Evolutionary conservation across 92 coral and sea anemone species (phyloP).

Genomic region (Anthopleura xanthogrammica): DNA sequence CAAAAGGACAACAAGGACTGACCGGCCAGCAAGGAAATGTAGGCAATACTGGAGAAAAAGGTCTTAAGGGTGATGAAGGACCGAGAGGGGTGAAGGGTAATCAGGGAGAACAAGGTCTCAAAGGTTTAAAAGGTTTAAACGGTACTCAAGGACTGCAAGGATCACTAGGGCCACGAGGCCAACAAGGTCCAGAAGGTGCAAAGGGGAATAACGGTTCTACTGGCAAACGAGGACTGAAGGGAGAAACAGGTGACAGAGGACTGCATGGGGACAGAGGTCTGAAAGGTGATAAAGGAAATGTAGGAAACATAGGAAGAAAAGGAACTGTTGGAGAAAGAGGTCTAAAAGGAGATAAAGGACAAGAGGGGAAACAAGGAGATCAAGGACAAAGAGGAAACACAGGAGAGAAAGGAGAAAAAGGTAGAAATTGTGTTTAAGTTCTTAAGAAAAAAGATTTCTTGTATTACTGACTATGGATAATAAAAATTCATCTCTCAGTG

Average conservation of each 20-base stretch:
- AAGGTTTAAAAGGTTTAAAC: not conserved
- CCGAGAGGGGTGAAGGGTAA: not conserved
- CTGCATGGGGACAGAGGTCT: not conserved
- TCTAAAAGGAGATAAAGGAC: not conserved
- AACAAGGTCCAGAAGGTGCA: no score
- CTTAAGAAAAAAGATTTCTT: no score
- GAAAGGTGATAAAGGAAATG: not conserved
- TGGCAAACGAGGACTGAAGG: no score
- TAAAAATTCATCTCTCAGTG: no score
- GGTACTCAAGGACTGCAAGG: not conserved
- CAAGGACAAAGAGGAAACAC: not conserved
- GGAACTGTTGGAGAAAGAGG: not conserved
- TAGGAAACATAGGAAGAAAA: not conserved
- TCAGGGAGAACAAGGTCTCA: not conserved
- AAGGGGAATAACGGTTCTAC: no score
- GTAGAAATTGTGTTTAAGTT: not conserved
- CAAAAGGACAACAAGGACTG: not conserved
- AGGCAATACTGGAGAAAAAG: constrained; percentile 4
- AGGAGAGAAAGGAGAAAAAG: constrained; percentile 15
- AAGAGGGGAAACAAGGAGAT: not conserved
- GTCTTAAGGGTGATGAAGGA: not conserved
- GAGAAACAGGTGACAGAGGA: not conserved
- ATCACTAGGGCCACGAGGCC: no score
- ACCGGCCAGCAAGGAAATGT: not conserved
- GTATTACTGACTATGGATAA: no score